These are phyloP conservation scores for Leptinotarsa rubiginosa DNA, from an alignment of 2,888 invertebrate genomes.

Conservation along the genomic window DNA sequence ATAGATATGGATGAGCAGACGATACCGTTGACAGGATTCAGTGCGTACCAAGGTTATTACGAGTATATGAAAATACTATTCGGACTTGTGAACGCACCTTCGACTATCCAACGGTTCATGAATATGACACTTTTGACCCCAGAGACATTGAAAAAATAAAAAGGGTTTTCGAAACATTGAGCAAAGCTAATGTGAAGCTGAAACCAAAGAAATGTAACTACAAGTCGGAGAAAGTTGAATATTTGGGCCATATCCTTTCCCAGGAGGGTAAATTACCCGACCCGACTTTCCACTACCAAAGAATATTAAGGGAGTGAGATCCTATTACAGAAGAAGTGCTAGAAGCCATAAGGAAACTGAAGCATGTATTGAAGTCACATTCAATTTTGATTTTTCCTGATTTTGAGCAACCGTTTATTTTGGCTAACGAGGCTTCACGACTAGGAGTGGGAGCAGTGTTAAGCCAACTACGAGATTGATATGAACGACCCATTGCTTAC, in stretches of 20 bases:
- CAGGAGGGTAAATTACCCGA: constrained; percentile 30
- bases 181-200: constrained; percentile 28
- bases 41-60: constrained; percentile 32
- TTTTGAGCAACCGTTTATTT: constrained; percentile 35
- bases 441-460: constrained; percentile 31
- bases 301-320: constrained; percentile 27
- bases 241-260: constrained; percentile 36
- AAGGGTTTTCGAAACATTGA: constrained; percentile 26
- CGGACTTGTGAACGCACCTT: constrained; percentile 36
- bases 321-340: constrained; percentile 30
- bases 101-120: constrained; percentile 36
- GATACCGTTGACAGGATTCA: constrained; percentile 33
- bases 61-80: constrained; percentile 42
- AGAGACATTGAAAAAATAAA: constrained; percentile 35
- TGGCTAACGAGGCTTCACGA: constrained; percentile 34
- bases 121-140: constrained; percentile 32
- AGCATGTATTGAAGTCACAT: constrained; percentile 27
- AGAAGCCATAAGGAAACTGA: constrained; percentile 30
- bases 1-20: constrained; percentile 34
- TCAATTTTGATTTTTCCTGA: constrained; percentile 35
- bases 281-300: constrained; percentile 22
- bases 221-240: constrained; percentile 25
- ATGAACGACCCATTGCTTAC: constrained; percentile 31
- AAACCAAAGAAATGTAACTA: constrained; percentile 37
- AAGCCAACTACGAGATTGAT: constrained; percentile 36